These are phyloP conservation scores for Plusia festucae DNA, from an alignment of 2,888 invertebrate genomes.

Conservation along the genomic window DNA sequence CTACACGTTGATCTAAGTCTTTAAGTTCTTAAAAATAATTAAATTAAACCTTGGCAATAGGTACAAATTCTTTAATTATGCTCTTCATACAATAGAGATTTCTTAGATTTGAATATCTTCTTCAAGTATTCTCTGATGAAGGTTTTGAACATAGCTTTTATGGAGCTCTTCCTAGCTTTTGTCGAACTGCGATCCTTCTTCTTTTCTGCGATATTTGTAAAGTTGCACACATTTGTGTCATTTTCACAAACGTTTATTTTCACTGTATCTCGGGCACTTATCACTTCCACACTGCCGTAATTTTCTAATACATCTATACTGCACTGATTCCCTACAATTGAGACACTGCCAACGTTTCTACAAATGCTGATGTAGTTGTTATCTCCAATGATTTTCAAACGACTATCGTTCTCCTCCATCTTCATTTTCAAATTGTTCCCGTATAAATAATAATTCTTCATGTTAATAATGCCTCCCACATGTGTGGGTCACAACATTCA, in stretches of 20 bases:
- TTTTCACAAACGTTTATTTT: constrained; percentile 36
- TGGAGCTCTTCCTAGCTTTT: constrained; percentile 16
- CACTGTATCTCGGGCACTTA: constrained; percentile 49
- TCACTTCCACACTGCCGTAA: constrained; percentile 62
- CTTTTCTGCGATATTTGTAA: constrained; percentile 5
- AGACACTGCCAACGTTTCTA: constrained; percentile 65
- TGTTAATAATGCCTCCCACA: constrained; percentile 37
- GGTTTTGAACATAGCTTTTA: constrained; percentile 30
- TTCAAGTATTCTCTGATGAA: constrained; percentile 27
- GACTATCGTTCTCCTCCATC: constrained; percentile 63
- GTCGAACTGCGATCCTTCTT: constrained; percentile 19
- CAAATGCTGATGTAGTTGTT: constrained; percentile 68
- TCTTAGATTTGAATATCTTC: constrained; percentile 24
- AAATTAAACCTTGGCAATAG: neutral
- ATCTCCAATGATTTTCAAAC: constrained; percentile 67
- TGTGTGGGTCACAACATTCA: constrained; percentile 24
- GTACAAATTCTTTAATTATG: neutral
- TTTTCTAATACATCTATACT: constrained; percentile 64
- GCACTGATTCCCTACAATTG: constrained; percentile 66
- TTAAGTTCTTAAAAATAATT: neutral
- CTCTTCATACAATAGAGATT: constrained; percentile 4
- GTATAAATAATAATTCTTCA: constrained; percentile 67
- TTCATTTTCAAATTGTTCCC: constrained; percentile 69
- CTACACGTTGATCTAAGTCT: no score
- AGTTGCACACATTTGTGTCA: constrained; percentile 13